Evolutionary conservation across 2,113 vertebrate genomes (phyloP).

Genomic region (Neogale vison): DNA sequence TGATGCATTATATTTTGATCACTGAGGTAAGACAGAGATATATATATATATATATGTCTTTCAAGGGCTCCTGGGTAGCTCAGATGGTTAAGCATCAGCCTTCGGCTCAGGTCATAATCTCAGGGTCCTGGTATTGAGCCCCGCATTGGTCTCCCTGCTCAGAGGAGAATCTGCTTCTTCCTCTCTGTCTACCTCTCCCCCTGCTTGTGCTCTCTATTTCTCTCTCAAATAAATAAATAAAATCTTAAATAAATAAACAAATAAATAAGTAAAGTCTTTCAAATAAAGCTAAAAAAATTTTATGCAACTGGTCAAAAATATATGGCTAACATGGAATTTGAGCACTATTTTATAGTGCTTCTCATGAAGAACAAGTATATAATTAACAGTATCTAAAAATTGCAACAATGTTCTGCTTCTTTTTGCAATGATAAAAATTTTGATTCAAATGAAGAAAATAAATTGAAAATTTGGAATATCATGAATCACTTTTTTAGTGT

Average conservation of each 20-base stretch:
- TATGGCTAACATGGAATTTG: background rate
- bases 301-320: background rate
- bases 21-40: background rate
- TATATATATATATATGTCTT: background rate
- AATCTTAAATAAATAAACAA: background rate
- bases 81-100: too few species aligned
- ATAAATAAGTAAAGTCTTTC: background rate
- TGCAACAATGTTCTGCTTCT: background rate
- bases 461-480: background rate
- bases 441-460: background rate
- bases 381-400: background rate
- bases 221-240: too few species aligned
- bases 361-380: background rate
- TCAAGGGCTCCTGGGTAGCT: too few species aligned
- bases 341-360: background rate
- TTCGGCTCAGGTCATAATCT: too few species aligned
- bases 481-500: background rate
- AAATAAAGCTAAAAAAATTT: background rate
- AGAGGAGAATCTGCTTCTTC: too few species aligned
- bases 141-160: too few species aligned
- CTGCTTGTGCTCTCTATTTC: too few species aligned
- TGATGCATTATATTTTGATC: background rate
- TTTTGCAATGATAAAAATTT: background rate
- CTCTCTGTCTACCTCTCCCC: too few species aligned
- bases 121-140: too few species aligned